A percentile compares a stretch with the other conserved stretches of the same genome.
These are phyloP conservation scores for Drosophila repletoides DNA, from an alignment of 1,140 invertebrate genomes.

Conservation along the genomic window DNA sequence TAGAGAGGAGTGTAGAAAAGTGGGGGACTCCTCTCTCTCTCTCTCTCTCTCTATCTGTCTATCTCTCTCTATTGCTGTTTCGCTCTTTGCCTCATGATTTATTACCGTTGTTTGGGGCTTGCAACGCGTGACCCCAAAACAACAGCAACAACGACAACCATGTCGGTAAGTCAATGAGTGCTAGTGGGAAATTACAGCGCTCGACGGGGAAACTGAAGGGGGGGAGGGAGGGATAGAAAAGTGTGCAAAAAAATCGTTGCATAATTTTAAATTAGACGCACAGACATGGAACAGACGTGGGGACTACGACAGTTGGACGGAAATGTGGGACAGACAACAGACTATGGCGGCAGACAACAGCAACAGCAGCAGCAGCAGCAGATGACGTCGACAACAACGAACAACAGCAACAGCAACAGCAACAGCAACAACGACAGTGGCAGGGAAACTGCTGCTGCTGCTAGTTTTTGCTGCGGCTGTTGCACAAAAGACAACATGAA, in stretches of 20 bases:
- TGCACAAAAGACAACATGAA: constrained; percentile 45
- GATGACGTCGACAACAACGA: constrained; percentile 55
- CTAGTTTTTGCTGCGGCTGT: constrained; percentile 34
- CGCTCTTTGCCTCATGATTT: constrained; percentile 63
- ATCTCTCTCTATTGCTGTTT: constrained; percentile 3
- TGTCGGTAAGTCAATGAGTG: constrained; percentile 66
- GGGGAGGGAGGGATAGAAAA: constrained; percentile 15
- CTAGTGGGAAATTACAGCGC: constrained; percentile 51
- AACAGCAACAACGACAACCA: constrained; percentile 41
- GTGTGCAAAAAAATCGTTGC: constrained; percentile 48
- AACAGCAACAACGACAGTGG: constrained; percentile 33
- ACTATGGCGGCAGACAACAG: constrained; percentile 5
- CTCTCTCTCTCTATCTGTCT: background rate
- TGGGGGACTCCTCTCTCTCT: background rate
- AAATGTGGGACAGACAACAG: constrained; percentile 21
- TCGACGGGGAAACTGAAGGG: constrained; percentile 1
- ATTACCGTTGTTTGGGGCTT: constrained; percentile 75
- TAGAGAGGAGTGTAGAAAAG: background rate
- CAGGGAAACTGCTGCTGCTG: constrained; percentile 52
- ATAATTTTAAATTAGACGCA: constrained; percentile 77
- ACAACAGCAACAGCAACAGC: constrained; percentile 25
- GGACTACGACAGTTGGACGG: constrained; percentile 26
- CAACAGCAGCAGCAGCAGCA: constrained; percentile 25
- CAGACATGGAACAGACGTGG: constrained; percentile 66
- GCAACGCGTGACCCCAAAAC: constrained; percentile 76